These are phyloP conservation scores for Luidia sarsii DNA, from an alignment of 53 echinoderm and acorn worm species.

Conservation along the genomic window DNA sequence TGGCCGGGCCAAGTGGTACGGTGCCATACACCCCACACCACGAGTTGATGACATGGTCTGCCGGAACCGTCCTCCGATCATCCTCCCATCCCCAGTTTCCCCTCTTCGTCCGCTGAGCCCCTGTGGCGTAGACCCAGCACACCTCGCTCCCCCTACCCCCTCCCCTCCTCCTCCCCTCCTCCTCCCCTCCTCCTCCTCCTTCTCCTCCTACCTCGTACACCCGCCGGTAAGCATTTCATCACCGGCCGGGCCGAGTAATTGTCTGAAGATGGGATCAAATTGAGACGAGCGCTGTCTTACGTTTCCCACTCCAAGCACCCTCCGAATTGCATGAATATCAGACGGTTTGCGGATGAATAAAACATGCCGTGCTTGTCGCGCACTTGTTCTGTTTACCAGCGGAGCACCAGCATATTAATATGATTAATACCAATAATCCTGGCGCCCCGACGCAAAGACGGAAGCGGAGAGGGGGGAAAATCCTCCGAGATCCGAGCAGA, in stretches of 20 bases:
- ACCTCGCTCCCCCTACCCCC: background rate
- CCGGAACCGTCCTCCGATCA: too few relatives aligned
- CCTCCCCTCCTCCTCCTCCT: too few relatives aligned
- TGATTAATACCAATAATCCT: too few relatives aligned
- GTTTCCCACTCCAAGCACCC: slow-evolving; percentile 25
- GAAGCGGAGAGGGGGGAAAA: too few relatives aligned
- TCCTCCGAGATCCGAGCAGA: too few relatives aligned
- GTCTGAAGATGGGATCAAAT: slow-evolving; percentile 47
- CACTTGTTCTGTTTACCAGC: background rate
- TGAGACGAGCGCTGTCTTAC: slow-evolving; percentile 27
- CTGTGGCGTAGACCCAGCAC: background rate
- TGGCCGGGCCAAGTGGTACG: too few relatives aligned
- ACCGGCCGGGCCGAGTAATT: background rate
- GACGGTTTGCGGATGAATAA: slow-evolving; percentile 37
- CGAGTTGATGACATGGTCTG: too few relatives aligned
- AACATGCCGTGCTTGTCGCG: slow-evolving; percentile 8
- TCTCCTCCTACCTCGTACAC: slow-evolving; percentile 10
- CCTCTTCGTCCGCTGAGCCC: too few relatives aligned
- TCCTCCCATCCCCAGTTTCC: too few relatives aligned
- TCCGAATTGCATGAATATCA: slow-evolving; percentile 47
- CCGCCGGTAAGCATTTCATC: slow-evolving; percentile 23
- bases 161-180: background rate
- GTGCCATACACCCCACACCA: too few relatives aligned
- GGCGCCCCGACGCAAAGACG: too few relatives aligned
- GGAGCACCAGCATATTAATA: too few relatives aligned